Base-by-base conservation (phyloP, 92 coral and sea anemone genomes). In the Umimayanthus kanabou region DNA sequence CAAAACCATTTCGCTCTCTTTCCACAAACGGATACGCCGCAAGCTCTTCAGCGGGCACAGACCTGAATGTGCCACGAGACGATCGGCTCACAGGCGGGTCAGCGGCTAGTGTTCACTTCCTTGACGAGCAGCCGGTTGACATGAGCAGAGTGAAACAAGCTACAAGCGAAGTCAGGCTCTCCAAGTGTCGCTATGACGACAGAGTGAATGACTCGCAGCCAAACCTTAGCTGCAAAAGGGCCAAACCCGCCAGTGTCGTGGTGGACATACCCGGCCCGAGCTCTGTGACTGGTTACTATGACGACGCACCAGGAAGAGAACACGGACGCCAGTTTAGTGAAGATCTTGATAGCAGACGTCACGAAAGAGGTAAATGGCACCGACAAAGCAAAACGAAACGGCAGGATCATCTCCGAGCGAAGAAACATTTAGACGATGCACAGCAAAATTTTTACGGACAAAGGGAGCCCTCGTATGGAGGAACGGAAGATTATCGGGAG, bases 31-130 rank as follows among this genome's bases (percentile, higher is more conserved):
- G 74, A 37, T 39, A 64, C 23, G 28, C 37, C 20, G 85, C 74
- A 9, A 82, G 86, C 42, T 14, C 77, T 71, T 82, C 86, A 28
- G 86, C 70, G 71, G 39, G 77, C 28, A 23, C 86, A 4, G 87
- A 83, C 18, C 29, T 45, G 2, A 33, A 33, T 18, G 87, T 43
- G 7, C 66, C 23, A 25, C 82, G 66, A 33, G 67, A 8, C 40
- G 42, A 47, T 20, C 67, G 64, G 42, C 42, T 40, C 61, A 16
- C 81, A 13, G 39, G 75, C 58, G 43, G 80, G n/a, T 92, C 94
- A 22, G 26, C 74, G 58, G 87, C 94, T 9, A 92, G 90, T 26
- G 94, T 92, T n/a, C 80, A 89, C 11, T 92, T 89, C 42, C 87
- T 90, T 16, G 92, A 92, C 88, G 94, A 92, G 55, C 87, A 84